A percentile compares a stretch with the other conserved stretches of the same genome.
Evolutionary conservation across 2,888 invertebrate species (phyloP).

Genomic region (Margaritifera margaritifera): DNA sequence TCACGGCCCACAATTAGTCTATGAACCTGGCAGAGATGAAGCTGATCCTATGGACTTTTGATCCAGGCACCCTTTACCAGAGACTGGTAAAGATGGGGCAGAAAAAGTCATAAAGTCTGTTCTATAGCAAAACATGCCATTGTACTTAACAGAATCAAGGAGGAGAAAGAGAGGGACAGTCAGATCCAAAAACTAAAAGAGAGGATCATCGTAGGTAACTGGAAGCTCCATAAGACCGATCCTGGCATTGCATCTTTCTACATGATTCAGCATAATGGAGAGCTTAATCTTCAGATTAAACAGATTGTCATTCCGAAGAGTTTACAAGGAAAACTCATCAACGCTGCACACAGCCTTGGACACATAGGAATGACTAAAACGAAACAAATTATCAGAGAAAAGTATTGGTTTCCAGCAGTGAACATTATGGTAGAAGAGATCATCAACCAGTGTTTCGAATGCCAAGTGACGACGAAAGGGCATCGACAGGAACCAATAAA

Average conservation of each 20-base stretch:
- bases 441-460: conserved; percentile 19
- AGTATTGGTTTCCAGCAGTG: conserved; percentile 16
- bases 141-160: too few species aligned
- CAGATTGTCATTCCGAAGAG: conserved; percentile 13
- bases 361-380: conserved; percentile 12
- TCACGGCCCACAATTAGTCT: conserved; percentile 25
- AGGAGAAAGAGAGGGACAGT: too few species aligned
- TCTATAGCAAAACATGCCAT: too few species aligned
- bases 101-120: too few species aligned
- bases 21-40: too few species aligned
- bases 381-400: conserved; percentile 4
- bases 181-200: background rate
- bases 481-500: conserved; percentile 10
- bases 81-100: too few species aligned
- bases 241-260: background rate
- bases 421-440: too few species aligned
- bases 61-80: too few species aligned
- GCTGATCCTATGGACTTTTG: too few species aligned
- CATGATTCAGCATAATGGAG: conserved; percentile 3
- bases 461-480: conserved; percentile 14
- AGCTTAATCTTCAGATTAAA: conserved; percentile 14
- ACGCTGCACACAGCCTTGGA: conserved; percentile 9
- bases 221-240: background rate
- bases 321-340: conserved; percentile 11
- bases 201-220: background rate